These are phyloP conservation scores for Euthynnus affinis DNA, from an alignment of 2,797 vertebrate species.

Conservation along the genomic window DNA sequence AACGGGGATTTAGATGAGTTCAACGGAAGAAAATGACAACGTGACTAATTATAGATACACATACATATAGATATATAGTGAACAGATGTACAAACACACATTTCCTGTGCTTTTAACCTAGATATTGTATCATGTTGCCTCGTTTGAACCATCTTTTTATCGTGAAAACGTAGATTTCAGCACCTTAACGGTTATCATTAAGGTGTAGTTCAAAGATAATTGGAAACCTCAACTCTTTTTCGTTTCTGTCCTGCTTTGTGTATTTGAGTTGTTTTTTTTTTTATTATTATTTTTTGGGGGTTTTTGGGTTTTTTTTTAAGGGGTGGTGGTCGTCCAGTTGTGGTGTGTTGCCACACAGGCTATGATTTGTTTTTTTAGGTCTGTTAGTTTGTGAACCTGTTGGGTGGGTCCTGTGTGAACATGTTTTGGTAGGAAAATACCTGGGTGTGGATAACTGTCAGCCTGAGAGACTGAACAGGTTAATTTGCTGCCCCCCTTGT, in stretches of 20 bases:
- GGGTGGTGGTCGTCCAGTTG: slow-evolving; percentile 53
- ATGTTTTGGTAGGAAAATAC: slow-evolving; percentile 68
- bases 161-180: slow-evolving; percentile 11
- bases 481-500: slow-evolving; percentile 28
- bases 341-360: slow-evolving; percentile 18
- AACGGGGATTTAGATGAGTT: background rate
- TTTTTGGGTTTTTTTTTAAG: no score
- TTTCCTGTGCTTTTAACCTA: slow-evolving; percentile 27
- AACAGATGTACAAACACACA: background rate
- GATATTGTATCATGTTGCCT: slow-evolving; percentile 6
- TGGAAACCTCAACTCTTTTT: slow-evolving; percentile 1
- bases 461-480: slow-evolving; percentile 29
- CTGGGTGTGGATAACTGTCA: slow-evolving; percentile 78
- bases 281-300: no score
- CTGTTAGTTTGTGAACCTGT: slow-evolving; percentile 73
- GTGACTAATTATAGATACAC: background rate
- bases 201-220: slow-evolving; percentile 1
- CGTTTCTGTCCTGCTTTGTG: slow-evolving; percentile 12
- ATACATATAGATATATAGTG: background rate
- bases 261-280: slow-evolving; percentile 20
- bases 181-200: background rate
- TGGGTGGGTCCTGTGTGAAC: slow-evolving; percentile 78
- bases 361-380: slow-evolving; percentile 5
- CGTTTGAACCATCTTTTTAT: background rate
- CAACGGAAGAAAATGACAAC: background rate